A percentile compares a stretch with the other conserved stretches of the same genome.
Evolutionary conservation across 23 tunicate genomes (phyloP).

Genomic region (Halocynthia roretzi): DNA sequence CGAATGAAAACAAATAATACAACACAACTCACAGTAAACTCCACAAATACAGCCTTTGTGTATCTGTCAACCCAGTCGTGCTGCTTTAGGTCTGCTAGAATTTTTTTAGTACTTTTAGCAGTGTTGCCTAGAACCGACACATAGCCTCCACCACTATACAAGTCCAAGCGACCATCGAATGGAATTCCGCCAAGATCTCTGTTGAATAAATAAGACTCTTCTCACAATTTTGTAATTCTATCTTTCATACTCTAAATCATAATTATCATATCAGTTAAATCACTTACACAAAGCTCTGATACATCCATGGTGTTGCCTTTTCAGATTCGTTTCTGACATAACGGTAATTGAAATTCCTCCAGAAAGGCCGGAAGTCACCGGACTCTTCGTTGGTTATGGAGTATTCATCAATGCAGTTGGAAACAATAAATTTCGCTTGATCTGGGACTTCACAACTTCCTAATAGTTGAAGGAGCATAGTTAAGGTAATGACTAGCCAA

Average conservation of each 20-base stretch:
- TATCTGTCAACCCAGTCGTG: constrained; percentile 57
- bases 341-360: constrained; percentile 2
- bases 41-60: constrained; percentile 65
- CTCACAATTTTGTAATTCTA: not conserved
- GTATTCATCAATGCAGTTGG: constrained; percentile 19
- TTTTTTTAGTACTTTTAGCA: constrained; percentile 31
- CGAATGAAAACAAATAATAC: not conserved
- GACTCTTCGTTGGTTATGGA: constrained; percentile 25
- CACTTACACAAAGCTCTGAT: constrained; percentile 38
- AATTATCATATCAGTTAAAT: not conserved
- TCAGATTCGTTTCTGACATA: not conserved
- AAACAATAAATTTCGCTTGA: not conserved
- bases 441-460: constrained; percentile 22
- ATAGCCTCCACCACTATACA: constrained; percentile 87
- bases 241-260: not conserved
- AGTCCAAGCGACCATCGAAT: constrained; percentile 33
- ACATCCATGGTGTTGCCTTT: constrained; percentile 32
- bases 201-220: not conserved
- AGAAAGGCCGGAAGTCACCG: constrained; percentile 11
- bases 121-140: constrained; percentile 65
- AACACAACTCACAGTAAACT: constrained; percentile 45
- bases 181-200: constrained; percentile 73
- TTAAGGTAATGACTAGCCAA: not conserved
- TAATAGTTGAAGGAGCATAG: not conserved
- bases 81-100: constrained; percentile 27